These are phyloP conservation scores for Trisateles emortualis DNA, from an alignment of 2,888 invertebrate species.

Conservation along the genomic window DNA sequence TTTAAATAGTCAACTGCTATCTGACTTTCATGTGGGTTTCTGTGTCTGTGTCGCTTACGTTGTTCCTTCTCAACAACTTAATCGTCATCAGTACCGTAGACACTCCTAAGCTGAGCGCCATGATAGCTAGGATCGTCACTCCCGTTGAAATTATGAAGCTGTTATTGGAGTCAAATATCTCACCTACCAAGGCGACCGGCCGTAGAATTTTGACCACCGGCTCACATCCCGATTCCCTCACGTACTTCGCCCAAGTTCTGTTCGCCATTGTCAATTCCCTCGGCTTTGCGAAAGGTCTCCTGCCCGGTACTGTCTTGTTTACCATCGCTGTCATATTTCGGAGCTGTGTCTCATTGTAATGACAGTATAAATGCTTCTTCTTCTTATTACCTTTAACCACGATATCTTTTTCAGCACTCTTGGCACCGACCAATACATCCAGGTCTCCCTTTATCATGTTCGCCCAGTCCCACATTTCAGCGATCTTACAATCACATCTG, in stretches of 20 bases:
- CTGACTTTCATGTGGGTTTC: constrained; percentile 71
- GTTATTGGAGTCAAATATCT: constrained; percentile 53
- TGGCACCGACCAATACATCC: constrained; percentile 89
- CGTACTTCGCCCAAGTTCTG: constrained; percentile 91
- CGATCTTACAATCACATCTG: constrained; percentile 89
- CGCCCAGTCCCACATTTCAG: constrained; percentile 92
- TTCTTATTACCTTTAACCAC: constrained; percentile 88
- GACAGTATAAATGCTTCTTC: constrained; percentile 88
- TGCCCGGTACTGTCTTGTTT: constrained; percentile 84
- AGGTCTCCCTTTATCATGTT: constrained; percentile 88
- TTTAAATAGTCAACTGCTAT: constrained; percentile 53
- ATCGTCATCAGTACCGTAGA: constrained; percentile 74
- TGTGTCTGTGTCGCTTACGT: constrained; percentile 55
- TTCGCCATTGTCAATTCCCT: constrained; percentile 87
- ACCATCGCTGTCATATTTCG: constrained; percentile 78
- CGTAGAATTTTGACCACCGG: constrained; percentile 82
- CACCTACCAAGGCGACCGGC: constrained; percentile 73
- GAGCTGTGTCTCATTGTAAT: constrained; percentile 87
- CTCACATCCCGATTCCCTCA: constrained; percentile 89
- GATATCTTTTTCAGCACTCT: constrained; percentile 88
- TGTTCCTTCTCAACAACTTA: constrained; percentile 63
- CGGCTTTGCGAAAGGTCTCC: constrained; percentile 86
- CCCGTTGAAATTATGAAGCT: constrained; percentile 57
- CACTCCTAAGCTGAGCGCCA: constrained; percentile 66
- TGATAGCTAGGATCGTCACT: constrained; percentile 66